phyloP scores from a whole-genome alignment of 2,797 vertebrate species.

The Gymnodraco acuticeps region DNA sequence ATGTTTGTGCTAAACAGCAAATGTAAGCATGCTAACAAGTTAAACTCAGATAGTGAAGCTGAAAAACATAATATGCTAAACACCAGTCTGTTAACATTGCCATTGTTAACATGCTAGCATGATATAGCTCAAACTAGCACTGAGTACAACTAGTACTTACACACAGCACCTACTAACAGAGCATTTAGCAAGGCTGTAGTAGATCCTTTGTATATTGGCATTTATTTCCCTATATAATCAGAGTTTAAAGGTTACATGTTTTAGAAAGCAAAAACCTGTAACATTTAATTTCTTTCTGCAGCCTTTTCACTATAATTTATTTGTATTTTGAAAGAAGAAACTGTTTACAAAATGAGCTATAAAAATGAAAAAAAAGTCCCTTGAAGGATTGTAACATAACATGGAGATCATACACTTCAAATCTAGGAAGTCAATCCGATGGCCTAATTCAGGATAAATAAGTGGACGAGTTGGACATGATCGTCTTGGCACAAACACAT shows the following conservation, averaged over 20 bases:
- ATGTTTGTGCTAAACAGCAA: too few species aligned
- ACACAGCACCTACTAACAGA: not conserved
- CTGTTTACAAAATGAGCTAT: not conserved
- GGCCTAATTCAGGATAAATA: conserved; percentile 12
- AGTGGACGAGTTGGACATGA: conserved; percentile 6
- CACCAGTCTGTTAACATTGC: not conserved
- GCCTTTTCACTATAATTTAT: not conserved
- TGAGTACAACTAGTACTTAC: too few species aligned
- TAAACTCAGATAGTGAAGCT: not conserved
- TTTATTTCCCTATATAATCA: not conserved
- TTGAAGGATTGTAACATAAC: not conserved
- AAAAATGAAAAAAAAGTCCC: not conserved
- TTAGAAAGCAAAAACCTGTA: not conserved
- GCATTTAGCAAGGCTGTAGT: not conserved
- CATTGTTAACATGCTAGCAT: not conserved
- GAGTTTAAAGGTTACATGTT: not conserved
- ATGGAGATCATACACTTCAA: conserved; percentile 2
- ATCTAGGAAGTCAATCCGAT: conserved; percentile 4
- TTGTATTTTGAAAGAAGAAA: not conserved
- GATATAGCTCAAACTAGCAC: not conserved
- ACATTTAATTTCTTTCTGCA: conserved; percentile 1
- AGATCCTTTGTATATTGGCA: not conserved
- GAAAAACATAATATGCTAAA: not conserved
- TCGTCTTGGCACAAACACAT: conserved; percentile 9
- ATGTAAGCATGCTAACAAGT: not conserved